Percentiles rank a stretch among this genome's conserved stretches.
phyloP scores from a whole-genome alignment of 1,140 invertebrate genomes.

The Hydropsyche tenuis region DNA sequence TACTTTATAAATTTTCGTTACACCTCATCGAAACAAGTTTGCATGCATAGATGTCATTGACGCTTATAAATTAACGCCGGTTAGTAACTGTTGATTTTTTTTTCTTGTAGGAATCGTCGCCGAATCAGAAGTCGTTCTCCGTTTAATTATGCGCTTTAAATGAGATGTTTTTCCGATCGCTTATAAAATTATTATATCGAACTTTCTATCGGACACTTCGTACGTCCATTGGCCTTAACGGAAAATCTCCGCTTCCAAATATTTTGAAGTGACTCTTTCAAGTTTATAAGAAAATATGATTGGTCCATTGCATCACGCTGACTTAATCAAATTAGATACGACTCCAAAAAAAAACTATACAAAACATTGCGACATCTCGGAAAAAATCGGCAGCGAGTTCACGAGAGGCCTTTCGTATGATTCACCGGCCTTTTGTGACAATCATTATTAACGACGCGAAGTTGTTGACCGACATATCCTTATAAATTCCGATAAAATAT shows the following conservation, averaged over 20 bases:
- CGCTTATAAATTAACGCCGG: background rate
- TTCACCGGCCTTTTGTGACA: too few species aligned
- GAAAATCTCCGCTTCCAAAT: background rate
- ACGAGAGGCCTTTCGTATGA: too few species aligned
- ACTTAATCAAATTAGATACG: background rate
- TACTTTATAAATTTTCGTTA: too few species aligned
- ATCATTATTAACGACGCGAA: background rate
- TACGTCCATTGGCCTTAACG: conserved; percentile 10
- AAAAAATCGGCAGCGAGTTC: too few species aligned
- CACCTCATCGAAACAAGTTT: background rate
- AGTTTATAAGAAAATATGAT: conserved; percentile 4
- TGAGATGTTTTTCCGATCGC: too few species aligned
- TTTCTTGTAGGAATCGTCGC: background rate
- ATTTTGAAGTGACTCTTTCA: background rate
- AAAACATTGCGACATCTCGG: background rate
- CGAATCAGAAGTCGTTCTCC: too few species aligned
- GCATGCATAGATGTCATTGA: conserved; percentile 4
- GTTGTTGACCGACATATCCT: conserved; percentile 12
- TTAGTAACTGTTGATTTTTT: conserved; percentile 8
- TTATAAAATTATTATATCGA: too few species aligned
- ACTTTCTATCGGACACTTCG: background rate
- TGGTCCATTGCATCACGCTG: background rate
- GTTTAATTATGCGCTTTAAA: too few species aligned
- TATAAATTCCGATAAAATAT: background rate
- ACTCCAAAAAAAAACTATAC: background rate